These are phyloP conservation scores for Sus scrofa DNA, from an alignment of 2,113 vertebrate species.

Conservation along the genomic window T2T-Sscrofa CM000812.6:130439501-130440000, in stretches of 20 bases:
- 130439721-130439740: neutral
- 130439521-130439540: neutral
- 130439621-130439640: conserved; percentile 17
- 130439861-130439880: conserved; percentile 30
- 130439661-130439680: neutral
- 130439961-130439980: neutral
- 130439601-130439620: neutral
- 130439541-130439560: neutral
- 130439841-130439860: conserved; percentile 24
- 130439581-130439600: neutral
- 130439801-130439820: neutral
- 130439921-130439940: conserved; percentile 46
- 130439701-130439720: neutral
- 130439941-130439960: conserved; percentile 33
- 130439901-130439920: conserved; percentile 23
- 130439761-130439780: neutral
- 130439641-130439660: neutral
- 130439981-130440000: neutral
- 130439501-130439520: neutral
- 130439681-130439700: conserved; percentile 15
- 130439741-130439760: neutral
- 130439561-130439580: neutral
- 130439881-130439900: conserved; percentile 42
- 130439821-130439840: neutral
- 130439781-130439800: neutral